Evolutionary conservation across 2,113 vertebrate species (phyloP).

Genomic region (Trematomus loennbergii): DNA sequence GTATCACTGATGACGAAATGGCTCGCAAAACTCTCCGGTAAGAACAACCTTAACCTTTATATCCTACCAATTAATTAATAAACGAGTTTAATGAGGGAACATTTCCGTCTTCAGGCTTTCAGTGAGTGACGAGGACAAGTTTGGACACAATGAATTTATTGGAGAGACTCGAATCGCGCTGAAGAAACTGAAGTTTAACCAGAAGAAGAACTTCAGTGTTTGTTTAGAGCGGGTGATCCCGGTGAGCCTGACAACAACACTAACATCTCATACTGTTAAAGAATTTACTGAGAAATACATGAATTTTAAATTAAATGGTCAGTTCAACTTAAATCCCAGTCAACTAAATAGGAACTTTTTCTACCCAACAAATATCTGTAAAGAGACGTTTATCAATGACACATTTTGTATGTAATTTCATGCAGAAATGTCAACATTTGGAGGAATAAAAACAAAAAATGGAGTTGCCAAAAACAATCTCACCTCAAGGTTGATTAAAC

Average conservation of each 20-base stretch:
- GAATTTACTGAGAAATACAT: not conserved
- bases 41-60: not conserved
- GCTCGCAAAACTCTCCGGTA: conserved; percentile 93
- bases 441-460: no score
- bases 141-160: conserved; percentile 97
- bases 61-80: not conserved
- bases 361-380: no score
- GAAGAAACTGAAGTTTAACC: conserved; percentile 93
- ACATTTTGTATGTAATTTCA: no score
- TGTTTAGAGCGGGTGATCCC: conserved; percentile 94
- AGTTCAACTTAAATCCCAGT: not conserved
- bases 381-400: no score
- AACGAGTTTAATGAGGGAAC: fast-evolving
- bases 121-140: conserved; percentile 96
- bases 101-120: conserved; percentile 86
- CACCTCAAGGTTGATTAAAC: no score
- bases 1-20: conserved; percentile 95
- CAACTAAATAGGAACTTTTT: no score
- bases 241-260: conserved; percentile 74
- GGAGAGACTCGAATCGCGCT: conserved; percentile 94
- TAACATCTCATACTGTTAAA: not conserved
- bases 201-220: conserved; percentile 95
- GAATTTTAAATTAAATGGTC: not conserved
- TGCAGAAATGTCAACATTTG: no score
- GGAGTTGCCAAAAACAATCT: no score